Evolutionary conservation across 92 coral and sea anemone species (phyloP), one percentile per base, ranked within the genome.

Genomic region (Pocillopora grandis): DNA sequence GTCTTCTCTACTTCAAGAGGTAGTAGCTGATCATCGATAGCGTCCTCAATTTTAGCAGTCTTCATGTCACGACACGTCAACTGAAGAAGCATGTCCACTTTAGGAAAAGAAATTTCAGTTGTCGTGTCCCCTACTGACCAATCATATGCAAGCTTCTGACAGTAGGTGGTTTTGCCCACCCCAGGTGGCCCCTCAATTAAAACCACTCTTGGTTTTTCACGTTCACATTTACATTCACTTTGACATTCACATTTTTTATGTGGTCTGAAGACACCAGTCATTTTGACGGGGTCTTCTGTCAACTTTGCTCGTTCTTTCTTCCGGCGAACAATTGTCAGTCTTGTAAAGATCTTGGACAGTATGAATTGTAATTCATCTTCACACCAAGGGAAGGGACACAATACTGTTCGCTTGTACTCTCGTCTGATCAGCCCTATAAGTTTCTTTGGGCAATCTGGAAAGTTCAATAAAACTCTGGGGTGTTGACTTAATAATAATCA

Each of bases 141-240:
- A 58, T 79, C 83, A 58, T 62, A 65, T 42, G 83, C 83, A 13
- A 79, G 83, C 73, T 79, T 79, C 70, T 62, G 75, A 79, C 83
- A 63, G 12, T 67, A 67, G 16, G 83, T 79, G 3, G 83, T 78
- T 78, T 78, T 78, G 11, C 82, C 82, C 21, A 78, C 59, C 69
- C 82, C 82, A 57, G 82, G 82, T 19, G 55, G 59, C 1, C 82
- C 82, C 82, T 78, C 82, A 18, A 78, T 62, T 37, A 78, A 70
- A 0, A 78, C 84, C 33, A 69, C 71, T 27, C 71, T 64, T 18
- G 84, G 84, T 35, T 37, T 31, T 31, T 62, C 49, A 10, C 84
- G 66, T 61, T 79, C 49, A 6, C 49, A 42, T 42, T 42, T 42
- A 42, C 49, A 42, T 42, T 42, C 7, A 42, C 49, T 2, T 42